Percentiles rank a stretch among this genome's conserved stretches.
These are phyloP conservation scores for Andrena minutula DNA, from an alignment of 2,888 invertebrate species.

Conservation along the genomic window DNA sequence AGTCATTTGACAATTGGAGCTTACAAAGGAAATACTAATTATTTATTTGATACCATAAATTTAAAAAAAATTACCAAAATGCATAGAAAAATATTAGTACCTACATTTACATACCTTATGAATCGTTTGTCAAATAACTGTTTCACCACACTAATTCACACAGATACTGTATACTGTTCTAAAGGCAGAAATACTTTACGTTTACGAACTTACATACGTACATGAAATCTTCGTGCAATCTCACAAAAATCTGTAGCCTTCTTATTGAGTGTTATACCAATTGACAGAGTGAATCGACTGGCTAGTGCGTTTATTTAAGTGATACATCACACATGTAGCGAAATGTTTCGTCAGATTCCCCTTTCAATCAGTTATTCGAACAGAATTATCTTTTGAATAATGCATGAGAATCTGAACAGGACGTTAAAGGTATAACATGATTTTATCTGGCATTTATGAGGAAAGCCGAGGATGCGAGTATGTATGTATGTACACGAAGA, in stretches of 20 bases:
- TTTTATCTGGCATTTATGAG: constrained; percentile 81
- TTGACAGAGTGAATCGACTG: constrained; percentile 41
- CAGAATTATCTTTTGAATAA: constrained; percentile 81
- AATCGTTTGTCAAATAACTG: no score
- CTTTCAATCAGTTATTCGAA: constrained; percentile 77
- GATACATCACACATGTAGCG: constrained; percentile 29
- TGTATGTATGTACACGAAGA: constrained; percentile 47
- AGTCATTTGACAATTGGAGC: no score
- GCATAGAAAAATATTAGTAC: no score
- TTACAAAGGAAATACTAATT: no score
- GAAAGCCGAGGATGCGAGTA: constrained; percentile 68
- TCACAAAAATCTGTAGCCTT: not conserved
- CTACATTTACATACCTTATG: no score
- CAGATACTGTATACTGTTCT: no score
- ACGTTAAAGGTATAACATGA: constrained; percentile 77
- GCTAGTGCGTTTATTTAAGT: constrained; percentile 52
- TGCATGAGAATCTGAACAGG: constrained; percentile 76
- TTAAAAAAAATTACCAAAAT: no score
- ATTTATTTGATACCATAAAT: no score
- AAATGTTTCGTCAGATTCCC: constrained; percentile 65
- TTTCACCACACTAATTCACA: no score
- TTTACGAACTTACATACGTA: no score
- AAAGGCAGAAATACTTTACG: no score
- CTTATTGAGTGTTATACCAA: not conserved
- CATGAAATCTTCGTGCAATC: not conserved